phyloP scores from a whole-genome alignment of 2,888 invertebrate species.

The Macrophya annulata region DNA sequence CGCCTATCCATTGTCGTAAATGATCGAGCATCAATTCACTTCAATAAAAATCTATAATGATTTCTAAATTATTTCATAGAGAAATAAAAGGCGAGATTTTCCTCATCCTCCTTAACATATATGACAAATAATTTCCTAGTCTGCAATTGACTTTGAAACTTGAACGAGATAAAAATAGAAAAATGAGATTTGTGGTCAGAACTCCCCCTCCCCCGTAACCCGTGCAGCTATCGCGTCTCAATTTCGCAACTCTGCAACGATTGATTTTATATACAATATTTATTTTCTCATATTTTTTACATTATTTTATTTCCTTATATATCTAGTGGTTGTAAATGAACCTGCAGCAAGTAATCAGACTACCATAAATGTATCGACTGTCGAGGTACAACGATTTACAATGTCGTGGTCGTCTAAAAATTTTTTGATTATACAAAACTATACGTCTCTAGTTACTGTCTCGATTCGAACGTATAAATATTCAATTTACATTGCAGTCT shows the following conservation, averaged over 20 bases:
- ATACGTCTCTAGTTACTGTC: neutral
- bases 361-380: neutral
- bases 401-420: neutral
- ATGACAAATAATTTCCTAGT: neutral
- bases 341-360: neutral
- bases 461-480: no score
- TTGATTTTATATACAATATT: neutral
- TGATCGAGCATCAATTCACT: no score
- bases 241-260: conserved; percentile 34
- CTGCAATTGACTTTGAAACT: conserved; percentile 36
- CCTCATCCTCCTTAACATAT: neutral
- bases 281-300: neutral
- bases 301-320: neutral
- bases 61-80: no score
- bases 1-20: no score
- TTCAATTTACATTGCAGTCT: neutral
- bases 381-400: neutral
- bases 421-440: neutral
- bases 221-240: conserved; percentile 19
- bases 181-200: conserved; percentile 7
- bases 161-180: neutral
- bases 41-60: no score
- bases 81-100: no score
- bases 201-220: neutral
- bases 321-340: neutral